Conservation (phyloP, 2,113 vertebrate genomes). For the Festucalex cinctus region DNA sequence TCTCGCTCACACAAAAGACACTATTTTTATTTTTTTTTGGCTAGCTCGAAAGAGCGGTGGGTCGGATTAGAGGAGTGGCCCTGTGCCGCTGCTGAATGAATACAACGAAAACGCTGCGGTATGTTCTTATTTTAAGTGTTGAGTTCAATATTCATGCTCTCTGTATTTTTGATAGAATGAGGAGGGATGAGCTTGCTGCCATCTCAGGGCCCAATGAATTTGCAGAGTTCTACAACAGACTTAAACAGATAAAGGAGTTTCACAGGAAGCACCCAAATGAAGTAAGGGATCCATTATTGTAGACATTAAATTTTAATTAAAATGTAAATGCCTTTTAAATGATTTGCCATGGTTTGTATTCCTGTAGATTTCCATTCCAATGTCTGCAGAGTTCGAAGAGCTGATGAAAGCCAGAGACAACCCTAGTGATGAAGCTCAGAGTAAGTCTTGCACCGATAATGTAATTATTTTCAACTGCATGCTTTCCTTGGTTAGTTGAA, state of each 20-base stretch:
- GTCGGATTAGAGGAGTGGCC: too few species aligned
- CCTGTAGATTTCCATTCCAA: slow-evolving; percentile 90
- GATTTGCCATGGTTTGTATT: neutral
- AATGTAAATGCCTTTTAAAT: neutral
- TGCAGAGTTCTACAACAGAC: slow-evolving; percentile 94
- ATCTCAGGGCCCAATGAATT: slow-evolving; percentile 98
- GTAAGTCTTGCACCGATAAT: slow-evolving; percentile 67
- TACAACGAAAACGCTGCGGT: too few species aligned
- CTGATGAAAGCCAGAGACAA: slow-evolving; percentile 93
- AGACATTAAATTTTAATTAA: neutral
- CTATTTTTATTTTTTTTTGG: too few species aligned
- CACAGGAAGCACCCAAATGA: slow-evolving; percentile 97
- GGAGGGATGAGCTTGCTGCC: slow-evolving; percentile 91
- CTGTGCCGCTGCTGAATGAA: too few species aligned
- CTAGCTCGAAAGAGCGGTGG: too few species aligned
- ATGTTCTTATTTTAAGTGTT: neutral
- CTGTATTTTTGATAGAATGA: slow-evolving; percentile 71
- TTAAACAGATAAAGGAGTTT: slow-evolving; percentile 98
- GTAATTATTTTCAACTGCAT: too few species aligned
- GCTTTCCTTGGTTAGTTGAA: too few species aligned
- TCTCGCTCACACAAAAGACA: too few species aligned
- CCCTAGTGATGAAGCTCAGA: slow-evolving; percentile 93
- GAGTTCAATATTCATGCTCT: neutral
- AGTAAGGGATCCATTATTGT: slow-evolving; percentile 57
- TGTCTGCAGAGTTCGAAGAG: slow-evolving; percentile 98